These are phyloP conservation scores for Theonella swinhoei DNA, from an alignment of 37 sponge, comb jelly and placozoan genomes.

Conservation along the genomic window DNA sequence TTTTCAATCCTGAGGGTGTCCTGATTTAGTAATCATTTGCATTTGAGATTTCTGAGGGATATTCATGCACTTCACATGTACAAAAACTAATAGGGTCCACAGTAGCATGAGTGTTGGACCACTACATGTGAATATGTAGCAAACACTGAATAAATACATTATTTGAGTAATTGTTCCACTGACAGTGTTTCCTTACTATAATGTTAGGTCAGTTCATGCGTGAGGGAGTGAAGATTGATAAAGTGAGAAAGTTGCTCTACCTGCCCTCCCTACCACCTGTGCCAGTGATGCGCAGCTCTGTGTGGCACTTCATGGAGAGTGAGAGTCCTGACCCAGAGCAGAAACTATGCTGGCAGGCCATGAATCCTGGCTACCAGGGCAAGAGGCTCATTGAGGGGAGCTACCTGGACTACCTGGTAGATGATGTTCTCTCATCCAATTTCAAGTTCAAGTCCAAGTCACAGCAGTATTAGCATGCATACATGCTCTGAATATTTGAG, in stretches of 20 bases:
- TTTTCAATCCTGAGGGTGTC: no score
- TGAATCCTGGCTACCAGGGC: conserved; percentile 54
- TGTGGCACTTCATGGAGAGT: conserved; percentile 54
- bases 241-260: conserved; percentile 11
- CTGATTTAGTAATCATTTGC: no score
- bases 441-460: conserved; percentile 33
- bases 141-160: no score
- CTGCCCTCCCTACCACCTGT: conserved; percentile 39
- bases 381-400: conserved; percentile 37
- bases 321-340: conserved; percentile 21
- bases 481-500: no score
- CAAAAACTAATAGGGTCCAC: no score
- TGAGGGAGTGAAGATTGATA: conserved; percentile 27
- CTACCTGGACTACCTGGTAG: conserved; percentile 41
- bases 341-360: conserved; percentile 44
- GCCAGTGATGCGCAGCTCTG: conserved; percentile 43
- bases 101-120: no score
- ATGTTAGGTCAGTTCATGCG: conserved; percentile 38
- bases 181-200: no score
- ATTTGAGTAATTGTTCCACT: no score
- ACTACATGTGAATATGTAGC: no score
- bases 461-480: no score
- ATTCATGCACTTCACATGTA: no score
- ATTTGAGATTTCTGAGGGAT: no score
- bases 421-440: conserved; percentile 37